These are phyloP conservation scores for Philaethria dido DNA, from an alignment of 2,888 invertebrate genomes.

Conservation along the genomic window DNA sequence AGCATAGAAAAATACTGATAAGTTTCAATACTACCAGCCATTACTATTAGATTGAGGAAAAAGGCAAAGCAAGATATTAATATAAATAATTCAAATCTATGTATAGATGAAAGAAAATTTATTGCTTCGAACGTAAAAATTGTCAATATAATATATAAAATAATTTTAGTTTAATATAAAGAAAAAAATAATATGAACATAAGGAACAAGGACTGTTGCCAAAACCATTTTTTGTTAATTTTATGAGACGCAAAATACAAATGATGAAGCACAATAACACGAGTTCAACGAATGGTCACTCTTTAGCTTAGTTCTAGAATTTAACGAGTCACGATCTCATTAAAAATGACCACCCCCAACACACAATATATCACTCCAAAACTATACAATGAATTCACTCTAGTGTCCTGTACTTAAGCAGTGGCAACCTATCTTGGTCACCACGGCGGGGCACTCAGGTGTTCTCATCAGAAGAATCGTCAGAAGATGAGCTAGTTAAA, in stretches of 20 bases:
- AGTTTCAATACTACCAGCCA: conserved; percentile 39
- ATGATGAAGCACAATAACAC: not conserved
- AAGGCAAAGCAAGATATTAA: not conserved
- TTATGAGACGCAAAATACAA: not conserved
- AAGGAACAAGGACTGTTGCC: not conserved
- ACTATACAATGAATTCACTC: conserved; percentile 53
- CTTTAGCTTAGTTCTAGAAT: not conserved
- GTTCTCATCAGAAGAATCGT: conserved; percentile 78
- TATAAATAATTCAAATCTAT: not conserved
- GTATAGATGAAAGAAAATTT: not conserved
- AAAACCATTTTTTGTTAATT: not conserved
- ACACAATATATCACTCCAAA: conserved; percentile 32
- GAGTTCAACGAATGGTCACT: not conserved
- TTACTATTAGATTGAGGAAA: not conserved
- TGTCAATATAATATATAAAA: not conserved
- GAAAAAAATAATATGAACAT: not conserved
- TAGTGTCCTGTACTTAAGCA: conserved; percentile 74
- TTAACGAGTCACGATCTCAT: not conserved
- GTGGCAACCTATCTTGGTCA: conserved; percentile 80
- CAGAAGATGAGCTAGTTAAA: conserved; percentile 85
- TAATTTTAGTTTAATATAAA: too few species aligned
- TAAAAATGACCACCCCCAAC: not conserved
- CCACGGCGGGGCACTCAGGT: conserved; percentile 81
- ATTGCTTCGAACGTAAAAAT: not conserved
- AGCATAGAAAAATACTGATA: conserved; percentile 70